Conservation (phyloP, 1,140 invertebrate species). For the Drosophila serrata region DNA sequence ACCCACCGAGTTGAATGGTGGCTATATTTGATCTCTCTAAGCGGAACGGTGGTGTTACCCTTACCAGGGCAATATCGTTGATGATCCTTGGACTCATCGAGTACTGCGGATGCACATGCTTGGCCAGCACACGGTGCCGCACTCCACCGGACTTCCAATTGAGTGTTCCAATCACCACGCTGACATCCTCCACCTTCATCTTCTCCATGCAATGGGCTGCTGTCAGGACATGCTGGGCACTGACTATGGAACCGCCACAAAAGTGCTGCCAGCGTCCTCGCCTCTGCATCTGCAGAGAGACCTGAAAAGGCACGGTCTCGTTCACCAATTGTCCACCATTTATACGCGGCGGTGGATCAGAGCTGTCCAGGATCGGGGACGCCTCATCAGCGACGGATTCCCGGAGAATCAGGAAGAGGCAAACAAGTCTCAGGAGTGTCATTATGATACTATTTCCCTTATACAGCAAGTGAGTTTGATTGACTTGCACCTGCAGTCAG, state of each 20-base stretch:
- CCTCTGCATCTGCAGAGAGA: conserved; percentile 70
- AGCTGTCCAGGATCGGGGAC: neutral
- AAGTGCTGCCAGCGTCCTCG: conserved; percentile 77
- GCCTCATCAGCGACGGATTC: neutral
- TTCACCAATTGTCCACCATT: conserved; percentile 73
- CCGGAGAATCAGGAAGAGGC: neutral
- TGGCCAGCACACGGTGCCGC: conserved; percentile 53
- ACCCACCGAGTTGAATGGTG: conserved; percentile 55
- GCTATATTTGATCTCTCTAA: conserved; percentile 50
- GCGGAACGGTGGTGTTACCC: conserved; percentile 65
- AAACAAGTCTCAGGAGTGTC: conserved; percentile 3
- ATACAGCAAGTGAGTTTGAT: neutral
- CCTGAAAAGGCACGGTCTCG: conserved; percentile 74
- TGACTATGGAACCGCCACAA: conserved; percentile 85
- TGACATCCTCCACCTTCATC: conserved; percentile 69
- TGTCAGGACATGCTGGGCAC: conserved; percentile 78
- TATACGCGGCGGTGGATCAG: conserved; percentile 40
- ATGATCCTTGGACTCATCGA: conserved; percentile 62
- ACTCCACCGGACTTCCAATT: conserved; percentile 85
- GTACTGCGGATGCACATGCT: conserved; percentile 74
- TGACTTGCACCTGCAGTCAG: neutral
- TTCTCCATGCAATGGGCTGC: conserved; percentile 85
- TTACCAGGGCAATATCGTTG: conserved; percentile 79
- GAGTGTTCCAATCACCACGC: conserved; percentile 85
- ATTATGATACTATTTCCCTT: conserved; percentile 1